Conservation (phyloP, 2,113 vertebrate genomes). For the Beaufortia kweichowensis region DNA sequence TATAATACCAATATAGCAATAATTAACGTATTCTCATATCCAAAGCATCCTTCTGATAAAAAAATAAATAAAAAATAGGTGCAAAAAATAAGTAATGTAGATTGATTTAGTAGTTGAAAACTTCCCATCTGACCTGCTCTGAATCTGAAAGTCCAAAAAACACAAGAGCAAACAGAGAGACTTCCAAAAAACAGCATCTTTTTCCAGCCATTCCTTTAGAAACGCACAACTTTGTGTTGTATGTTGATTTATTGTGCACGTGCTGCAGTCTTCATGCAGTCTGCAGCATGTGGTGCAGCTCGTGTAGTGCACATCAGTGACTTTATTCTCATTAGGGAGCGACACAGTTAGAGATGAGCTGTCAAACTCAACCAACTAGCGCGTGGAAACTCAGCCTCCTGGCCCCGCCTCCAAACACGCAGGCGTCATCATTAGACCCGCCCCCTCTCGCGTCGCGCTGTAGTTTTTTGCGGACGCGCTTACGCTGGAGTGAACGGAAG, state of each 20-base stretch:
- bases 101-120: not conserved
- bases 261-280: not conserved
- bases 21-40: too few relatives aligned
- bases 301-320: not conserved
- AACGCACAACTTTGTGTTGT: not conserved
- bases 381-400: slow-evolving; percentile 18
- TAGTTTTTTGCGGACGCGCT: not conserved
- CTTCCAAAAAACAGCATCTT: slow-evolving; percentile 20
- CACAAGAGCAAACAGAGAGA: slow-evolving; percentile 45
- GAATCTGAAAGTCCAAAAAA: slow-evolving; percentile 56
- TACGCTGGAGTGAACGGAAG: rapidly evolving
- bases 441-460: slow-evolving; percentile 10
- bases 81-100: not conserved
- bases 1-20: too few relatives aligned
- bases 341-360: slow-evolving; percentile 18
- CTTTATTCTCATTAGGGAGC: not conserved
- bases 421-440: slow-evolving; percentile 2
- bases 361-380: slow-evolving; percentile 38
- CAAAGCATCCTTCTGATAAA: too few relatives aligned
- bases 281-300: slow-evolving; percentile 2
- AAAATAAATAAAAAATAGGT: not conserved
- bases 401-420: slow-evolving; percentile 47
- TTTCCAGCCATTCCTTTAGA: slow-evolving; percentile 49
- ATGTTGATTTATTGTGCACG: not conserved
- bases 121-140: slow-evolving; percentile 61